phyloP scores from a whole-genome alignment of 2,797 vertebrate species.

The Takifugu ocellatus region DNA sequence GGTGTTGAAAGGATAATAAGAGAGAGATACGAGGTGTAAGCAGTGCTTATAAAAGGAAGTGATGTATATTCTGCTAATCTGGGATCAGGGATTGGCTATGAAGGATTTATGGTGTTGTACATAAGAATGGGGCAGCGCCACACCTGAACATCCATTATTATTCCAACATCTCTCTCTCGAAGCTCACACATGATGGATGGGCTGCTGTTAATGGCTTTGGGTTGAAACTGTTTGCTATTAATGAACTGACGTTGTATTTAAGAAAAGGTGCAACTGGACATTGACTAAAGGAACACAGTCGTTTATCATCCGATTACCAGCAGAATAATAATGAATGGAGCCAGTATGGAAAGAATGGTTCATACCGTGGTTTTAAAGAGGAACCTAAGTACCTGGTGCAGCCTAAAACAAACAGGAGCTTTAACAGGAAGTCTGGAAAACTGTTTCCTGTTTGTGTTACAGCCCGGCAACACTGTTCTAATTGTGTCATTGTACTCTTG shows the following conservation, averaged over 20 bases:
- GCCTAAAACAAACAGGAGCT: too few relatives aligned
- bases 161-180: conserved; percentile 57
- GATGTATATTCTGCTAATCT: conserved; percentile 56
- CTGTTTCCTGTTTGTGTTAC: neutral
- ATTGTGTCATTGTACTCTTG: conserved; percentile 18
- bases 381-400: too few relatives aligned
- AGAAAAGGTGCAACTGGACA: conserved; percentile 33
- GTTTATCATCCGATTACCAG: conserved; percentile 31
- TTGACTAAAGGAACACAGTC: conserved; percentile 14
- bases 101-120: conserved; percentile 58
- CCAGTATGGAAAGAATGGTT: too few relatives aligned
- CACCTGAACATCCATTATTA: conserved; percentile 64
- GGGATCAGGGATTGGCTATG: conserved; percentile 53
- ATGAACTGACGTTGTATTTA: conserved; percentile 36
- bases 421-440: too few relatives aligned
- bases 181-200: conserved; percentile 61
- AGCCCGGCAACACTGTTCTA: conserved; percentile 3
- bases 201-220: conserved; percentile 60
- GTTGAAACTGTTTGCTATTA: conserved; percentile 38
- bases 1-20: conserved; percentile 9
- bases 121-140: conserved; percentile 22
- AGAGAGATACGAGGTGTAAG: conserved; percentile 54
- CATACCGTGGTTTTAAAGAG: too few relatives aligned
- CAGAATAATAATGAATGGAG: neutral
- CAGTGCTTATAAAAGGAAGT: conserved; percentile 67